Base-by-base conservation (phyloP, 2,113 vertebrate genomes). In the Macrotus californicus region DNA sequence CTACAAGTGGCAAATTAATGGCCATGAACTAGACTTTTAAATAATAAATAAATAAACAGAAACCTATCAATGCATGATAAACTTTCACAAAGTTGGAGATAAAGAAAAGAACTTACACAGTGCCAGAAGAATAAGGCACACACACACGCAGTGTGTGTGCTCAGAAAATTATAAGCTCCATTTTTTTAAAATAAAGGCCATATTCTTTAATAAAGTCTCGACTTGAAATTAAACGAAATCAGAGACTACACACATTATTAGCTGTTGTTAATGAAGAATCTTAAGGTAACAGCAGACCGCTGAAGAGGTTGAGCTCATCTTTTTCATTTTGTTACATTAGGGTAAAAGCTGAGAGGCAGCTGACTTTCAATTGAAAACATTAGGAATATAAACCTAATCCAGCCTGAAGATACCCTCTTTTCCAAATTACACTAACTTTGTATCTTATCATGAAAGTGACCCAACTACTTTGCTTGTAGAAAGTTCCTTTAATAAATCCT, bases 181-280 rank as follows among this genome's bases (percentile, higher is more conserved):
- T 39, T 31, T 77, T 88, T 70, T 59, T 87, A 67, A 10, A 77
- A 75, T 75, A 92, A 88, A 93, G 59, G 29, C 9, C 43, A 59
- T 36, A 24, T 48, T 82, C 48, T 6, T 61, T 95, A 77, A 77
- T 61, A 84, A 70, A 83, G n/a, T 59, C 52, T 21, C 54, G 22
- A 84, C 22, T 36, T 95, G n/a, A 88, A 89, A 77, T 87, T 46
- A 92, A n/a, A 72, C 34, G 34, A 94, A 94, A 79, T 43, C 66
- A 73, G n/a, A 75, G 39, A 72, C 52, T 89, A 15, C 1, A 56
- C 39, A 48, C 22, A 75, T 67, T 87, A 82, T 75, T 56, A 87
- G 61, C 36, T 77, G 3, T 50, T 66, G 18, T 72, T 85, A 54
- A 95, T 1, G 3, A 89, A 72, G 9, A 95, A 34, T 54, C 64